Base-by-base conservation (phyloP, 1,140 invertebrate genomes). In the Galendromus occidentalis region DNA sequence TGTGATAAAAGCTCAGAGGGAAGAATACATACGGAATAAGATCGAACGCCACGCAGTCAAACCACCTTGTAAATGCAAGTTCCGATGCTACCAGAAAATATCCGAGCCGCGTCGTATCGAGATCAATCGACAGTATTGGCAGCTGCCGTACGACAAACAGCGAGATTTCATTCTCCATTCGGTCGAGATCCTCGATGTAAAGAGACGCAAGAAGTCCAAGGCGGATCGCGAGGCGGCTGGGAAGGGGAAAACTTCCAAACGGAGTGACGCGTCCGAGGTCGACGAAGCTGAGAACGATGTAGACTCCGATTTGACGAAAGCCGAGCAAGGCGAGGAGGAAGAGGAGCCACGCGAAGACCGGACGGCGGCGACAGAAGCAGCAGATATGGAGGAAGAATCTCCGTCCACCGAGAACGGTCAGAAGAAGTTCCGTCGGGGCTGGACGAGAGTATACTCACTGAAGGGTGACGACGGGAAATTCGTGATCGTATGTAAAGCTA, bases 41-140 rank as follows among this genome's bases (percentile, higher is more conserved):
- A 59, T 59, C 12, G 51, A 59, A 25, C 14, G 51, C 4, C 51
- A 59, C 33, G 25, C 51, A 4, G 51, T 59, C 6, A 59, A 59
- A 25, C 51, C 51, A 22, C 51, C 51, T 6, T 59, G 51, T 22
- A 59, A 59, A 25, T 59, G 51, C 51, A 59, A 59, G 9, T 59
- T 59, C 33, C 51, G 51, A 17, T 59, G 51, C 33, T 59, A 20
- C 33, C 25, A 59, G 33, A 59, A 59, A 25, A 25, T 59, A 4
- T 59, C 51, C 12, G 51, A 59, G 25, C 12, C 51, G 2, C 25
- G 51, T 17, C 51, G 51, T 1, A 25, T 59, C 51, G 51, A 59
- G 22, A 59, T 59, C 22, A 59, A 59, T 22, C 51, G 51, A 17
- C 51, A 59, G 22, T 59, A 59, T 9, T 59, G 51, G 51, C 51